Base-by-base conservation (phyloP, 1,140 invertebrate species). In the Zaprionus lachaisei region DNA sequence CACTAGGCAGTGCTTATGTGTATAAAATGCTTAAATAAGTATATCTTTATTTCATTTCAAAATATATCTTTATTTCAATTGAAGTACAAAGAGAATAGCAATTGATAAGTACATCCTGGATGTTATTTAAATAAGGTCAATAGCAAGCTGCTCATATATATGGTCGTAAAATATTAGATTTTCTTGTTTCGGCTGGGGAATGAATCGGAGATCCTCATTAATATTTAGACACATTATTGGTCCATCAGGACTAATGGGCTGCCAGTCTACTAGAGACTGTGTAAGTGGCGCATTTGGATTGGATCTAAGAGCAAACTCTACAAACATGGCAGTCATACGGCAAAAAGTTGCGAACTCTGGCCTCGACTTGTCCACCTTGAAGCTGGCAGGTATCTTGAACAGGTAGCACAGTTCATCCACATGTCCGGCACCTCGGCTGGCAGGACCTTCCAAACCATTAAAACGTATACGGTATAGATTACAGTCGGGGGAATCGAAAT, bases 351-450 rank as follows among this genome's bases (percentile, higher is more conserved):
- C 62, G 37, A 91, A 93, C 24, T 91, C 92, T 6, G 69, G 65
- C 0, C 92, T 72, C 12, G 81, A 81, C 7, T 72, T 65, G 26
- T 93, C 86, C 79, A 92, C 63, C 62, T 93, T 93, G n/a, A 86
- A 82, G 26, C 93, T 93, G 22, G 93, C 77, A 17, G 86, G 83
- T 31, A 93, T 93, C 60, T 93, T 92, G 77, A 95, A 96, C 12
- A 96, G 73, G 83, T 95, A 96, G 44, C 94, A 94, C 9, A 96
- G 26, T 57, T 96, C 95, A 72, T 96, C 95, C 0, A 93, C 94
- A 83, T 96, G 95, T 57, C 78, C 91, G 4, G 93, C 93, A 28
- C 95, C 94, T 78, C 92, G 76, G 4, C 92, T 67, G 1, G 66
- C 62, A 5, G 75, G 79, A 0, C 86, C 91, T 4, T 54, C 2